Evolutionary conservation across 2,888 invertebrate genomes (phyloP).

Genomic region (Lysandra bellargus): DNA sequence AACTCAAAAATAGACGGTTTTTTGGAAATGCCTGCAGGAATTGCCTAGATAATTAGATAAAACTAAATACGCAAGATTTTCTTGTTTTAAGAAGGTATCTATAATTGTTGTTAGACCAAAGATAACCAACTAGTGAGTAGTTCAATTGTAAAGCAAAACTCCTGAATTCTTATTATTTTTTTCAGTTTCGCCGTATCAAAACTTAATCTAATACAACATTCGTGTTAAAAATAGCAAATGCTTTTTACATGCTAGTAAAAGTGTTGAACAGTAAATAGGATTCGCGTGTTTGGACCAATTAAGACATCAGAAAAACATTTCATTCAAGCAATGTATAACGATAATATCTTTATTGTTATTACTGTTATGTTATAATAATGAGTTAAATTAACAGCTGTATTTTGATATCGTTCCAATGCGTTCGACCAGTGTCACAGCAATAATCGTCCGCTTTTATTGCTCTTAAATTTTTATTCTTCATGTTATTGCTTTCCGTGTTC

Average conservation of each 20-base stretch:
- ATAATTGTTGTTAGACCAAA: neutral
- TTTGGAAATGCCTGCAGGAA: too few relatives aligned
- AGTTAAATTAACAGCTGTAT: slow-evolving; percentile 39
- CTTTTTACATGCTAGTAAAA: neutral
- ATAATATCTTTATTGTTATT: slow-evolving; percentile 35
- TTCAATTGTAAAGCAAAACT: neutral
- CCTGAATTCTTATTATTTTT: neutral
- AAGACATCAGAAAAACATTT: slow-evolving; percentile 30
- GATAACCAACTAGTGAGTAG: neutral
- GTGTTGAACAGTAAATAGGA: slow-evolving; percentile 9
- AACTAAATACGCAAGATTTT: too few relatives aligned
- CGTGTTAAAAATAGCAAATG: neutral
- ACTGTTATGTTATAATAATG: slow-evolving; percentile 39
- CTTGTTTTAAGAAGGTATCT: too few relatives aligned
- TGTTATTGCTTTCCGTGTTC: slow-evolving; percentile 3
- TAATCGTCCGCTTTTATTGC: slow-evolving; percentile 41
- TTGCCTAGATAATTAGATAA: too few relatives aligned
- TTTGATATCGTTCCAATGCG: slow-evolving; percentile 43
- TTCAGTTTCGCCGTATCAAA: neutral
- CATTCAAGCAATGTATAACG: slow-evolving; percentile 28
- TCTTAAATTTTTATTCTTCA: slow-evolving; percentile 38
- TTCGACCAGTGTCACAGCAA: slow-evolving; percentile 37
- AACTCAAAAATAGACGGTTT: too few relatives aligned
- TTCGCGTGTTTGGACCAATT: slow-evolving; percentile 27
- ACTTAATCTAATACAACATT: neutral